Evolutionary conservation across 2,797 vertebrate species (phyloP), one percentile per base, ranked within the genome.

Genomic region (Capromys pilorides): DNA sequence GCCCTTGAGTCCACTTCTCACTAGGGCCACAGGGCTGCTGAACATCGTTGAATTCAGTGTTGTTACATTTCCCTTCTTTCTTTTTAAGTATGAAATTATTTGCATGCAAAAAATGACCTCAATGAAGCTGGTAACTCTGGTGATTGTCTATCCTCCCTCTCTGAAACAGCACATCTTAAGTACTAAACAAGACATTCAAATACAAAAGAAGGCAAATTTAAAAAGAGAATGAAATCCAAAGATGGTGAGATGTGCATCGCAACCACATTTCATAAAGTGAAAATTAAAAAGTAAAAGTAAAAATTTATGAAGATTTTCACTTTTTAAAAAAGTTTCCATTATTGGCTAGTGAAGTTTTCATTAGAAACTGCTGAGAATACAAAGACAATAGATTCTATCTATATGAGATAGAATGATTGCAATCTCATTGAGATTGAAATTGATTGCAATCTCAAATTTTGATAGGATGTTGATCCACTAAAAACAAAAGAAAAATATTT

Each of bases 401-500:
- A n/a, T n/a, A n/a, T n/a, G n/a, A n/a, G n/a, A n/a, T n/a, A n/a
- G n/a, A n/a, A n/a, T 81, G 24, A 85, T 28, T 78, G 4, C 93
- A 94, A 94, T 79, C 3, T 64, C 11, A 75, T n/a, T n/a, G n/a
- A n/a, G n/a, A n/a, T n/a, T n/a, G n/a, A n/a, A n/a, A n/a, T 21
- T 81, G 24, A 85, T 28, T 78, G 4, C 93, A 94, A 94, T 79
- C 3, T 64, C 11, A 75, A 77, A 69, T 1, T n/a, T 19, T n/a
- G 3, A 19, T 10, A 28, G 82, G 51, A 62, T 82, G 41, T 0
- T 90, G 6, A 57, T 41, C 54, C 66, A 61, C 41, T 88, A n/a
- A 4, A 80, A 91, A 71, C 10, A 87, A 89, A 94, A 93, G 22
- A 92, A 91, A 91, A 66, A 59, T 59, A 80, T 18, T 28, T 59